phyloP scores from a whole-genome alignment of 2,888 invertebrate genomes.

The Drosophila nr. perissopoda region DNA sequence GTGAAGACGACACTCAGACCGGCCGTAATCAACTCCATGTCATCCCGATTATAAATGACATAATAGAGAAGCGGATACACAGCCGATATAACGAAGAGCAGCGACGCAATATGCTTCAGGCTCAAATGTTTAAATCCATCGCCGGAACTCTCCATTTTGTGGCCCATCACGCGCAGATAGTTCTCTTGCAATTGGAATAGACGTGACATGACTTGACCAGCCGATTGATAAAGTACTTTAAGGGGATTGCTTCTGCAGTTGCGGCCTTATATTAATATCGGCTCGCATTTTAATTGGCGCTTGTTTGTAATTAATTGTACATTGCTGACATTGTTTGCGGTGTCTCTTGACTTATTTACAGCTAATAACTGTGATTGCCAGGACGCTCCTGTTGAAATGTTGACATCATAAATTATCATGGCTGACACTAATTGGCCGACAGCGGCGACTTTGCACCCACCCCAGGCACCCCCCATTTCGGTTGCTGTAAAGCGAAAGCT shows the following conservation, averaged over 20 bases:
- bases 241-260: not conserved
- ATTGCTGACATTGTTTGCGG: constrained; percentile 36
- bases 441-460: not conserved
- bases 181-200: constrained; percentile 73
- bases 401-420: constrained; percentile 67
- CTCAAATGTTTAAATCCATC: constrained; percentile 3
- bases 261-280: constrained; percentile 35
- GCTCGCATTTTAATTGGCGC: constrained; percentile 43
- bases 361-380: constrained; percentile 65
- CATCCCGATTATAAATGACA: constrained; percentile 71
- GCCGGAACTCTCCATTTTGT: constrained; percentile 35
- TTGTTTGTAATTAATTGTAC: constrained; percentile 51
- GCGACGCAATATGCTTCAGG: constrained; percentile 47
- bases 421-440: constrained; percentile 41
- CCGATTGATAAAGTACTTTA: constrained; percentile 8
- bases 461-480: not conserved
- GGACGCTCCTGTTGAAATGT: constrained; percentile 49
- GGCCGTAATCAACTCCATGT: constrained; percentile 80
- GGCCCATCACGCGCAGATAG: constrained; percentile 77
- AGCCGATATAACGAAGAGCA: constrained; percentile 76
- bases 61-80: constrained; percentile 80
- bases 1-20: constrained; percentile 79
- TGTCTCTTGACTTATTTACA: constrained; percentile 21
- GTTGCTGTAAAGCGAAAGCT: constrained; percentile 37
- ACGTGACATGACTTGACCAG: constrained; percentile 50